These are phyloP conservation scores for Emmelina monodactyla DNA, from an alignment of 2,888 invertebrate genomes.

Conservation along the genomic window DNA sequence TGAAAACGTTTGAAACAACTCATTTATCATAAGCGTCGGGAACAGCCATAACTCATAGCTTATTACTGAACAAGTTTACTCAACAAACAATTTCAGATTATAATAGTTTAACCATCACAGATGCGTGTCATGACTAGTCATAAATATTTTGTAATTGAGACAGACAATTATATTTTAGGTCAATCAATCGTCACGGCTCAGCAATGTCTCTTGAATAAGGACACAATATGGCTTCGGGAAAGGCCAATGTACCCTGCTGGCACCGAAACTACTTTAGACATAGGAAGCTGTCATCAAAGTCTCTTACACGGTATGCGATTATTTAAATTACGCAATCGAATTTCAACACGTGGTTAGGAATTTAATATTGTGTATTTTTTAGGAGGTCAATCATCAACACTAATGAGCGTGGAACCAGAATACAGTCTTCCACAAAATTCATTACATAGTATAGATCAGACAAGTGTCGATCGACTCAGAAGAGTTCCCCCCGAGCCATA, in stretches of 20 bases:
- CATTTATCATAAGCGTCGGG: no score
- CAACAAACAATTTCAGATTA: no score
- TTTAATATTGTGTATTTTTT: conserved; percentile 17
- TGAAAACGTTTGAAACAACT: no score
- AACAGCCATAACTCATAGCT: no score
- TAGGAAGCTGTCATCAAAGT: conserved; percentile 53
- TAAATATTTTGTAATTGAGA: conserved; percentile 31
- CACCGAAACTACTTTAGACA: conserved; percentile 40
- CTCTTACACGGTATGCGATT: conserved; percentile 47
- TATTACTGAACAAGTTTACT: no score
- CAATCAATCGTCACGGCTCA: conserved; percentile 60
- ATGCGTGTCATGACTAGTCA: no score
- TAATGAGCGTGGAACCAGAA: conserved; percentile 54
- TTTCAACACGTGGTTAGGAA: not conserved
- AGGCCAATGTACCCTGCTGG: conserved; percentile 49
- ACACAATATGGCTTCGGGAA: conserved; percentile 57
- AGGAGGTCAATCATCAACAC: conserved; percentile 54
- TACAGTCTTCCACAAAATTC: conserved; percentile 59
- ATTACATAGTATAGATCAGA: conserved; percentile 50
- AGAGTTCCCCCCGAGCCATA: conserved; percentile 57
- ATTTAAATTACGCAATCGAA: not conserved
- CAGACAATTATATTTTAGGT: conserved; percentile 47
- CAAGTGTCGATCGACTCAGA: conserved; percentile 51
- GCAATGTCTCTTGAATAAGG: conserved; percentile 60
- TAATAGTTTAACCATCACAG: no score